phyloP scores from a whole-genome alignment of 2,113 vertebrate species.

The Arvicanthis niloticus region DNA sequence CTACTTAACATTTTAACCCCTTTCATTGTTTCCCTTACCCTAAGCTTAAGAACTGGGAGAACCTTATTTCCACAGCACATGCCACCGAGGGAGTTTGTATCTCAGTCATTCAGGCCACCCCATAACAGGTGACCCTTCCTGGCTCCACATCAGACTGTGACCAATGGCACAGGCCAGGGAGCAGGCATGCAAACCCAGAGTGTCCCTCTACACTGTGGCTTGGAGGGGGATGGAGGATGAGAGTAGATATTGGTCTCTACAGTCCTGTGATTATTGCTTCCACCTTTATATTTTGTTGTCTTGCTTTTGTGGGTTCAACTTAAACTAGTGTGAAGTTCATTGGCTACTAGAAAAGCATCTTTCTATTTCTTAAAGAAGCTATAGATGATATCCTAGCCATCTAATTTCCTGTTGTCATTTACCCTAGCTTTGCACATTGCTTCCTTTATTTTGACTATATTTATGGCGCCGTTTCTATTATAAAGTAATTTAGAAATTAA shows the following conservation, averaged over 20 bases:
- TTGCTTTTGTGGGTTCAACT: background rate
- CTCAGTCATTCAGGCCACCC: background rate
- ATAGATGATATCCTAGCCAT: background rate
- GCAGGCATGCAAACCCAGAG: background rate
- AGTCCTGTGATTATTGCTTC: background rate
- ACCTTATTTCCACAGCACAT: background rate
- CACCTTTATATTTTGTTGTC: background rate
- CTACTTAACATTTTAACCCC: background rate
- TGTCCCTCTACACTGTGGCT: fast-evolving
- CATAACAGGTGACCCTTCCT: fast-evolving
- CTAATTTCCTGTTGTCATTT: background rate
- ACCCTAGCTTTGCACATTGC: background rate
- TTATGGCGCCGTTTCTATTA: background rate
- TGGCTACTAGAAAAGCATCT: background rate
- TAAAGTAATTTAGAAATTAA: background rate
- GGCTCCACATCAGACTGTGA: background rate
- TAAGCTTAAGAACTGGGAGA: background rate
- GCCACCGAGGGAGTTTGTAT: fast-evolving
- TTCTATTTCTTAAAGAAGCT: constrained; percentile 21
- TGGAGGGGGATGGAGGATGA: background rate
- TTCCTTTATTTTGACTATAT: constrained; percentile 15
- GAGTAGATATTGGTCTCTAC: fast-evolving
- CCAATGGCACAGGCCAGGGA: background rate
- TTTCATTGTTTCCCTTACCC: background rate
- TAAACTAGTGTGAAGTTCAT: background rate